Evolutionary conservation across 2,888 invertebrate species (phyloP).

Genomic region (Holacanthella duospinosa): DNA sequence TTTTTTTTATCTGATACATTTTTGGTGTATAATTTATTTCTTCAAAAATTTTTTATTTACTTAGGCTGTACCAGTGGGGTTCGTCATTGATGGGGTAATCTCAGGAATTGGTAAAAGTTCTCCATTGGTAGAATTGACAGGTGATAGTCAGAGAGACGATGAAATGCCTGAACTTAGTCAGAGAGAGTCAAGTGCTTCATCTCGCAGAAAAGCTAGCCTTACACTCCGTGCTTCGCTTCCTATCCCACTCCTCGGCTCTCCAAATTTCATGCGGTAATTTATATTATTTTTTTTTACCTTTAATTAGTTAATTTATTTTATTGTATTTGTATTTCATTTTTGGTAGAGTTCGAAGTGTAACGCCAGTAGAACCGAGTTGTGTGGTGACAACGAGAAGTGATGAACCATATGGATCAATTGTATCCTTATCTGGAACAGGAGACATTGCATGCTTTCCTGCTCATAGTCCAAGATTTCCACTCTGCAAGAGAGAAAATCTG

Average conservation of each 20-base stretch:
- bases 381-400: slow-evolving; percentile 32
- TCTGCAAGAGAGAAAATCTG: slow-evolving; percentile 15
- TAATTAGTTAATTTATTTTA: neutral
- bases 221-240: slow-evolving; percentile 24
- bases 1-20: neutral
- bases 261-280: slow-evolving; percentile 24
- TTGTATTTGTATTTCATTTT: neutral
- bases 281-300: neutral
- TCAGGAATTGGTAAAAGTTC: slow-evolving; percentile 13
- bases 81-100: slow-evolving; percentile 29
- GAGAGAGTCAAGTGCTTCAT: neutral
- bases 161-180: neutral
- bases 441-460: slow-evolving; percentile 36
- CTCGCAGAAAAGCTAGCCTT: slow-evolving; percentile 18
- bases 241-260: slow-evolving; percentile 23
- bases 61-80: slow-evolving; percentile 36
- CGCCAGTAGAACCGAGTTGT: slow-evolving; percentile 30
- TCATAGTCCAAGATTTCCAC: slow-evolving; percentile 14
- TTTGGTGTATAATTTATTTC: too few relatives aligned
- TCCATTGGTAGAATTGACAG: neutral
- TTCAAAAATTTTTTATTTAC: too few relatives aligned
- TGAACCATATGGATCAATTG: slow-evolving; percentile 35
- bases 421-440: slow-evolving; percentile 29
- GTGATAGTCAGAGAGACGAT: neutral
- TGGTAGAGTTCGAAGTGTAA: slow-evolving; percentile 22